Percentiles rank a stretch among this genome's conserved stretches.
phyloP scores from a whole-genome alignment of 2,888 invertebrate genomes.

The Lysandra bellargus region DNA sequence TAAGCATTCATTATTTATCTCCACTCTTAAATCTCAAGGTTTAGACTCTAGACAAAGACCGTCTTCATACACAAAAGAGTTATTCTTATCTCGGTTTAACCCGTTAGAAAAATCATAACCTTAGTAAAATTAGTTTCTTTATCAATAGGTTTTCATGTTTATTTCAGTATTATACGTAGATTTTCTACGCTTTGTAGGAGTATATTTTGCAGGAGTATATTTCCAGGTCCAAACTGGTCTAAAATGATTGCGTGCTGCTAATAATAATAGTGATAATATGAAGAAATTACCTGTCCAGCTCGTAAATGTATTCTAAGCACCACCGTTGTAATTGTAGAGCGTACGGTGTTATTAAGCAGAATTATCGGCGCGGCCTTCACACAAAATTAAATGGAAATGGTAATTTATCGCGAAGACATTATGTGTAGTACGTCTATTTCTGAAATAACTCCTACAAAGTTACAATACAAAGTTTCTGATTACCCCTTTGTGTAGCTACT shows the following conservation, averaged over 20 bases:
- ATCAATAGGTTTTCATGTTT: background rate
- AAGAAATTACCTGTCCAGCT: constrained; percentile 1
- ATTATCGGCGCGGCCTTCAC: constrained; percentile 6
- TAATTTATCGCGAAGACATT: background rate
- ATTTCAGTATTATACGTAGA: background rate
- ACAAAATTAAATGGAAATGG: background rate
- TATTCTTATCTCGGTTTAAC: constrained; percentile 14
- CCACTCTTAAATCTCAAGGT: constrained; percentile 19
- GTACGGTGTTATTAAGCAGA: background rate
- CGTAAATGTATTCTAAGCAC: constrained; percentile 4
- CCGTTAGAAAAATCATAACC: constrained; percentile 13
- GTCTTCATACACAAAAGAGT: background rate
- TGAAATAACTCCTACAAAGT: background rate
- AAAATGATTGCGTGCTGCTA: background rate
- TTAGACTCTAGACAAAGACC: constrained; percentile 9
- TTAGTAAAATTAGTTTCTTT: background rate
- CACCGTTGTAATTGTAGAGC: background rate
- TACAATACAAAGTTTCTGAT: background rate
- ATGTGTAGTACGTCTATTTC: background rate
- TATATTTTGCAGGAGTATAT: background rate
- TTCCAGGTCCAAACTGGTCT: background rate
- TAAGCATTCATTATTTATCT: constrained; percentile 16
- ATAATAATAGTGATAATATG: background rate
- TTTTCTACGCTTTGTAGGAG: background rate
- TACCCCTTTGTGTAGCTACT: background rate